Conservation (phyloP, 2,888 invertebrate species). For the Tipula unca region DNA sequence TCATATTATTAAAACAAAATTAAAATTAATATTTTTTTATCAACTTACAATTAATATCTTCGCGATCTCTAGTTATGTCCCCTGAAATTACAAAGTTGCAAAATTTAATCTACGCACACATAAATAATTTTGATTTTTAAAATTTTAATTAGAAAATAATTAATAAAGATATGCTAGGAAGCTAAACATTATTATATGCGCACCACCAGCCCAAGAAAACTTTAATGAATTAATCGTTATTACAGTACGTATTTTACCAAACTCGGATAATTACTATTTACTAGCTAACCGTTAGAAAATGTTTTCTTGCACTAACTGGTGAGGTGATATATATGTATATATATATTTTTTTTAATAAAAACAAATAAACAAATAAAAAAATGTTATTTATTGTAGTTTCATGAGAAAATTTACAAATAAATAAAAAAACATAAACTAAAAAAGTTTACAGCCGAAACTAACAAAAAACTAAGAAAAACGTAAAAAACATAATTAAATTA, state of each 20-base stretch:
- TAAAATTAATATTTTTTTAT: neutral
- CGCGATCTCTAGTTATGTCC: conserved; percentile 65
- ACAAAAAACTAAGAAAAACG: neutral
- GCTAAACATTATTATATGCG: neutral
- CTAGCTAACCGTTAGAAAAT: neutral
- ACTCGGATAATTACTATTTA: neutral
- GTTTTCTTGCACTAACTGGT: neutral
- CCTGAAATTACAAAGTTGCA: conserved; percentile 46
- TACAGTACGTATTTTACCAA: neutral
- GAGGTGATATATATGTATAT: neutral
- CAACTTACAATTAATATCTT: conserved; percentile 68
- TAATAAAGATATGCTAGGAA: neutral
- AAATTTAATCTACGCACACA: conserved; percentile 19
- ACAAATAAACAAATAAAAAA: neutral
- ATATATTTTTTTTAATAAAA: neutral
- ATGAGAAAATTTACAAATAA: neutral
- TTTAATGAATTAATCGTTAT: neutral
- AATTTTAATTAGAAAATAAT: neutral
- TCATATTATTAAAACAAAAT: neutral
- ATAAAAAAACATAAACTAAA: neutral
- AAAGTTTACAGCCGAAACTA: neutral
- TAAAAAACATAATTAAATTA: neutral
- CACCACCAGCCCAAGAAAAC: neutral
- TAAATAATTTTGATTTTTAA: neutral
- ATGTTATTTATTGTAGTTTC: neutral